Percentiles rank a stretch among this genome's conserved stretches.
Evolutionary conservation across 1,140 invertebrate genomes (phyloP).

Genomic region (Heterodera carotae): DNA sequence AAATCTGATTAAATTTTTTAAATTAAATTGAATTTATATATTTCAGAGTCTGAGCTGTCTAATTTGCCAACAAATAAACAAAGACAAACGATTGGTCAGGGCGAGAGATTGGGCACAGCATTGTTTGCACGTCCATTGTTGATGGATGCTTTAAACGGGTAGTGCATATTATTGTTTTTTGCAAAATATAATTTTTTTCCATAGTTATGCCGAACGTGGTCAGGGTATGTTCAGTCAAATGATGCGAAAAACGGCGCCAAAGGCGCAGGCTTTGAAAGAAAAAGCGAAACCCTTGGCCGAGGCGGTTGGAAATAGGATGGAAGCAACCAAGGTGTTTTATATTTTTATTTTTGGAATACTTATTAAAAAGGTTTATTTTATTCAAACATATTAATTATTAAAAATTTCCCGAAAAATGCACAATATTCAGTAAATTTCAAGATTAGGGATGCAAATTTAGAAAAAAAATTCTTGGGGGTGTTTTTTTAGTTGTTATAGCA

Average conservation of each 20-base stretch:
- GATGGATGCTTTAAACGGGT: slow-evolving; percentile 63
- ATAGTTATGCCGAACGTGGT: slow-evolving; percentile 59
- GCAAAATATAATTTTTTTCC: neutral
- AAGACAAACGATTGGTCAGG: slow-evolving; percentile 45
- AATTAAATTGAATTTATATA: neutral
- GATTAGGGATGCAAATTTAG: too few species aligned
- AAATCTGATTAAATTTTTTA: too few species aligned
- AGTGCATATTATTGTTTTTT: slow-evolving; percentile 4
- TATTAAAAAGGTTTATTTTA: too few species aligned
- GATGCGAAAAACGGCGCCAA: slow-evolving; percentile 61
- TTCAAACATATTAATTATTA: too few species aligned
- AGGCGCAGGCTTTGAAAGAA: slow-evolving; percentile 62
- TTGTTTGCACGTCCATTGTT: slow-evolving; percentile 53
- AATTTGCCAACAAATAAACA: neutral
- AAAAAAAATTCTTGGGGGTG: too few species aligned
- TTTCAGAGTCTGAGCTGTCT: neutral
- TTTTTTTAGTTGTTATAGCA: too few species aligned
- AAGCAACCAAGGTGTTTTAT: slow-evolving; percentile 29
- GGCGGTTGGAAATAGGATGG: slow-evolving; percentile 62
- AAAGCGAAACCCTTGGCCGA: slow-evolving; percentile 62
- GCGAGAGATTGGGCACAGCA: slow-evolving; percentile 51
- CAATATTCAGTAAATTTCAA: neutral
- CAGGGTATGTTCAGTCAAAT: slow-evolving; percentile 57
- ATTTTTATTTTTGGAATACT: neutral
- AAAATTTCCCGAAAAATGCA: too few species aligned